These are phyloP conservation scores for Sorex maritimensis DNA, from an alignment of 2,797 vertebrate genomes.

Conservation along the genomic window DNA sequence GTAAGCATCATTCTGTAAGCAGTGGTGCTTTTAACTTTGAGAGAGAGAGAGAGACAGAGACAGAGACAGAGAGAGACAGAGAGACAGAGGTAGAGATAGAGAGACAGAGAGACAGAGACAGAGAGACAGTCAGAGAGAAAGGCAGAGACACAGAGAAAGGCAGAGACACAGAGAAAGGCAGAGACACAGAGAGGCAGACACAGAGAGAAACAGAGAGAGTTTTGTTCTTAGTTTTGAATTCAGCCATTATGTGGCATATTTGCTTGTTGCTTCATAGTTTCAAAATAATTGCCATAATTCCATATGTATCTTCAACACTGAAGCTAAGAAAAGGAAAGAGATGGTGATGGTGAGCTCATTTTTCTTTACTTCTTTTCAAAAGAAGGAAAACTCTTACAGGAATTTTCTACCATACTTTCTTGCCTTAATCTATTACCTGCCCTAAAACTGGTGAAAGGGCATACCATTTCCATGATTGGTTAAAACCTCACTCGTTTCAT, in stretches of 20 bases:
- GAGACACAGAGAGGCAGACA: too few species aligned
- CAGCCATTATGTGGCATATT: neutral
- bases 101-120: too few species aligned
- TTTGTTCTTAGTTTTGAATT: constrained; percentile 8
- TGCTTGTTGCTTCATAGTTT: neutral
- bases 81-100: too few species aligned
- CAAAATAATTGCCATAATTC: constrained; percentile 5
- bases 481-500: constrained; percentile 16
- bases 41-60: too few species aligned
- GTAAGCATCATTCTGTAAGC: too few species aligned
- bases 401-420: neutral
- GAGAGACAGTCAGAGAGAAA: too few species aligned
- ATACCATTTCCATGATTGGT: neutral
- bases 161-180: too few species aligned
- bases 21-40: too few species aligned
- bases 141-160: too few species aligned
- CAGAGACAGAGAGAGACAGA: too few species aligned
- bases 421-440: neutral
- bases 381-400: neutral
- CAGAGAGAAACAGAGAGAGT: neutral
- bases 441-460: neutral
- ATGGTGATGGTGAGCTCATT: neutral
- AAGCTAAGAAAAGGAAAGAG: neutral
- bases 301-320: neutral
- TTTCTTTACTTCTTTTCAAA: neutral